phyloP scores from a whole-genome alignment of 2,888 invertebrate genomes.

The Cetonia aurata region DNA sequence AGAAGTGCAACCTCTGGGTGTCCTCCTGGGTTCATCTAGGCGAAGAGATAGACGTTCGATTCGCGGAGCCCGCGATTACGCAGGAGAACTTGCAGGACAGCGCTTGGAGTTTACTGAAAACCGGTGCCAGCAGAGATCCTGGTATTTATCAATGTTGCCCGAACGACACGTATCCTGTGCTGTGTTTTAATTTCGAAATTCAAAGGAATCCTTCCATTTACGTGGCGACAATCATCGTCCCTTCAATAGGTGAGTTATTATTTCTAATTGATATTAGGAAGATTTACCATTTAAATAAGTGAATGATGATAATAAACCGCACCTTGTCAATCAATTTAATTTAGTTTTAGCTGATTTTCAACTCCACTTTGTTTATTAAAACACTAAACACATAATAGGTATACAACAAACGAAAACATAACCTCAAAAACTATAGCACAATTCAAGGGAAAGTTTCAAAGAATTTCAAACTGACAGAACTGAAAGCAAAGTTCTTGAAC shows the following conservation, averaged over 20 bases:
- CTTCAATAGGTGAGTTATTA: slow-evolving; percentile 64
- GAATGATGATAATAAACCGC: too few species aligned
- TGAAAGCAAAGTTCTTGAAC: too few species aligned
- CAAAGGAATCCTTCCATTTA: slow-evolving; percentile 72
- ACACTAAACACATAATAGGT: too few species aligned
- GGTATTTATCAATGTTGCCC: slow-evolving; percentile 70
- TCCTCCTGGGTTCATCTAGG: slow-evolving; percentile 78
- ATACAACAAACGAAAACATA: too few species aligned
- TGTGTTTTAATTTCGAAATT: slow-evolving; percentile 71
- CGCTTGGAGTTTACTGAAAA: slow-evolving; percentile 72
- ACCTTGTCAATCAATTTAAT: too few species aligned
- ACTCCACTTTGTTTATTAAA: too few species aligned
- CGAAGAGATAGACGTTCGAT: slow-evolving; percentile 72
- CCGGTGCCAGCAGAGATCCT: slow-evolving; percentile 65
- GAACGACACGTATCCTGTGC: slow-evolving; percentile 73
- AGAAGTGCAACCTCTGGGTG: slow-evolving; percentile 74
- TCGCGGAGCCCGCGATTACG: slow-evolving; percentile 50
- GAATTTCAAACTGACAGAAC: too few species aligned
- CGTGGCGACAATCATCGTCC: slow-evolving; percentile 71
- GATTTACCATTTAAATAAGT: too few species aligned
- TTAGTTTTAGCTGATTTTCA: too few species aligned
- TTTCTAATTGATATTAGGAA: too few species aligned
- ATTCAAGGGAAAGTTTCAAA: too few species aligned
- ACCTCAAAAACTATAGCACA: too few species aligned
- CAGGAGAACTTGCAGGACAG: slow-evolving; percentile 66